Evolutionary conservation across 2,797 vertebrate genomes (phyloP).

Genomic region (Myiotriccus ornatus): DNA sequence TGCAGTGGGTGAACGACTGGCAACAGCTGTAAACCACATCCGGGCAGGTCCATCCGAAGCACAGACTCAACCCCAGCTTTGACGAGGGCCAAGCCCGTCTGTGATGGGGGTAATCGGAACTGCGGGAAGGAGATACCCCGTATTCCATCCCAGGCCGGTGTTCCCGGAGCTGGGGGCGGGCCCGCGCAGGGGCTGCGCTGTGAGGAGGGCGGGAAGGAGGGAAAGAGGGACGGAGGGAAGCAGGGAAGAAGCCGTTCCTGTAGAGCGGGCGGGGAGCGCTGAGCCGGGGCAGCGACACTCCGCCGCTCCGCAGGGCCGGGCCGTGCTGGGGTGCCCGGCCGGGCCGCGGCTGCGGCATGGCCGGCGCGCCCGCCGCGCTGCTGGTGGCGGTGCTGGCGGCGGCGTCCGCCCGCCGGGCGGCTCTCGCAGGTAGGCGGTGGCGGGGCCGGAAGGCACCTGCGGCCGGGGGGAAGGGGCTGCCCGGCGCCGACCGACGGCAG

Average conservation of each 20-base stretch:
- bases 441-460: neutral
- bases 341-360: neutral
- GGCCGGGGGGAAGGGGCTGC: neutral
- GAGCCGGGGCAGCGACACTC: rapidly evolving
- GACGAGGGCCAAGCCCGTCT: rapidly evolving
- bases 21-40: rapidly evolving
- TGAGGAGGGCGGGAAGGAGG: neutral
- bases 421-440: neutral
- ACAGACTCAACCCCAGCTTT: rapidly evolving
- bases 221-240: neutral
- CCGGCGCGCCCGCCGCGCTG: too few relatives aligned
- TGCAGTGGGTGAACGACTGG: rapidly evolving
- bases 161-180: neutral
- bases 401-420: neutral
- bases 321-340: too few relatives aligned
- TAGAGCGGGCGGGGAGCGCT: neutral
- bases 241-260: neutral
- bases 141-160: rapidly evolving
- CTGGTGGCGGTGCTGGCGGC: neutral
- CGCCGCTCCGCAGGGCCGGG: neutral
- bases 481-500: too few relatives aligned
- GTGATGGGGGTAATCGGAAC: too few relatives aligned
- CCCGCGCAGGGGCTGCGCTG: neutral
- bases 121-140: rapidly evolving
- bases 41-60: rapidly evolving